These are phyloP conservation scores for Carterocephalus palaemon DNA, from an alignment of 2,888 invertebrate species.

Conservation along the genomic window DNA sequence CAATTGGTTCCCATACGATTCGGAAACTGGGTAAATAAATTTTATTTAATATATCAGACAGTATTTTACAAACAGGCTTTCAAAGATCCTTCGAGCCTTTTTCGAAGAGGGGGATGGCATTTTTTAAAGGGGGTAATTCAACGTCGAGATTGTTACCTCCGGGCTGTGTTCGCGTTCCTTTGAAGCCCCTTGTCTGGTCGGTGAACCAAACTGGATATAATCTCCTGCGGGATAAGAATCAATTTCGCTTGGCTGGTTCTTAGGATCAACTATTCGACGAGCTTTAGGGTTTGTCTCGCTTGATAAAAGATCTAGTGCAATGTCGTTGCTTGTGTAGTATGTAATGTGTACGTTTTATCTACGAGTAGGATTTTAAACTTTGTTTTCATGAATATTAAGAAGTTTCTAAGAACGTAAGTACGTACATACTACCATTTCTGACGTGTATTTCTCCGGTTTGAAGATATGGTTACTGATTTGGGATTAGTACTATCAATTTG, in stretches of 20 bases:
- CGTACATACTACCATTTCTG: too few relatives aligned
- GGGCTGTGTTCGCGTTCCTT: constrained; percentile 38
- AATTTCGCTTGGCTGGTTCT: constrained; percentile 15
- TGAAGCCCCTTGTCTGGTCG: constrained; percentile 25
- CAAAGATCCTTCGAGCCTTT: constrained; percentile 17
- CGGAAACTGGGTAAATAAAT: constrained; percentile 28
- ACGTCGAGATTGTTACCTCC: constrained; percentile 43
- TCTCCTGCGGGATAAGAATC: constrained; percentile 15
- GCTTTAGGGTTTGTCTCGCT: constrained; percentile 21
- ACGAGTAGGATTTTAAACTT: too few relatives aligned
- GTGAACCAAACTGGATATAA: constrained; percentile 15
- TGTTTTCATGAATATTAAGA: too few relatives aligned
- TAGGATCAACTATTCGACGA: constrained; percentile 16
- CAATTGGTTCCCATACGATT: constrained; percentile 26
- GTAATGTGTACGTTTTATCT: too few relatives aligned
- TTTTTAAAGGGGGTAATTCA: constrained; percentile 40
- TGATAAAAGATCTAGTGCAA: constrained; percentile 23
- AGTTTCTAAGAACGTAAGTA: too few relatives aligned
- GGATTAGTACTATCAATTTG: too few relatives aligned
- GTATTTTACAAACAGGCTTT: constrained; percentile 21
- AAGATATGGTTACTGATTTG: too few relatives aligned
- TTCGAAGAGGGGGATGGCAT: constrained; percentile 25
- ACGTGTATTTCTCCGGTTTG: too few relatives aligned
- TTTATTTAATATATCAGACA: constrained; percentile 27
- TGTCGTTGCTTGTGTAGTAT: constrained; percentile 18